These are phyloP conservation scores for Cephalopholis sonnerati DNA, from an alignment of 2,113 vertebrate species.

Conservation along the genomic window DNA sequence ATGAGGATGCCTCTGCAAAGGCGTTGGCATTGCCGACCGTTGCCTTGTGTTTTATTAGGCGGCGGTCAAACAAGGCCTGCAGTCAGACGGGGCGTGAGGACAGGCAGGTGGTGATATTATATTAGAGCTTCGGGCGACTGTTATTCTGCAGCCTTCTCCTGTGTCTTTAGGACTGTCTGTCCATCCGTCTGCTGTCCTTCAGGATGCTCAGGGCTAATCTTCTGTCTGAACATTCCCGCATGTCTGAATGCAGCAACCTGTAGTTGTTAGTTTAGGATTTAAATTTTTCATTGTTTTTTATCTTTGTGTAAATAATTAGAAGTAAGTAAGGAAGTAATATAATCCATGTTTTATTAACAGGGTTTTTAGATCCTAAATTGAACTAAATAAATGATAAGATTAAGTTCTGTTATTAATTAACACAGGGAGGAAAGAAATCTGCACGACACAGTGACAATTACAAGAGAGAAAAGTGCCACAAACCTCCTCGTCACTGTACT, in stretches of 20 bases:
- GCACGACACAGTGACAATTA: too few relatives aligned
- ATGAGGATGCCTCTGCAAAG: background rate
- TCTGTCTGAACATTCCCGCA: background rate
- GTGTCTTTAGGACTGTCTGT: conserved; percentile 9
- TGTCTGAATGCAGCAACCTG: background rate
- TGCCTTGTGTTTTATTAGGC: conserved; percentile 47
- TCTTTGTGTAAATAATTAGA: background rate
- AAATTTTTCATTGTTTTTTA: background rate
- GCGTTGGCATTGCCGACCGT: background rate
- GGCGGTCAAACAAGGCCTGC: conserved; percentile 14
- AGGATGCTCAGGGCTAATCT: background rate
- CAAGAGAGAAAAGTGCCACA: too few relatives aligned
- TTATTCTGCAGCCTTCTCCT: conserved; percentile 22
- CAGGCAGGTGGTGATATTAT: conserved; percentile 51
- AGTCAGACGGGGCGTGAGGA: conserved; percentile 54
- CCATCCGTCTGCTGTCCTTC: conserved; percentile 18
- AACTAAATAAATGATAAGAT: too few relatives aligned
- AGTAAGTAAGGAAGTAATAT: too few relatives aligned
- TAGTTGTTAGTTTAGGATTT: background rate
- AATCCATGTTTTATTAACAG: too few relatives aligned
- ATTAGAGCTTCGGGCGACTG: conserved; percentile 11
- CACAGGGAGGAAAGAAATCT: too few relatives aligned
- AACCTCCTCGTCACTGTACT: too few relatives aligned
- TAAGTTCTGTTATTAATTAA: too few relatives aligned
- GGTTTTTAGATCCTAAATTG: too few relatives aligned